Conservation (phyloP, 2,113 vertebrate genomes). For the Myotis yumanensis region DNA sequence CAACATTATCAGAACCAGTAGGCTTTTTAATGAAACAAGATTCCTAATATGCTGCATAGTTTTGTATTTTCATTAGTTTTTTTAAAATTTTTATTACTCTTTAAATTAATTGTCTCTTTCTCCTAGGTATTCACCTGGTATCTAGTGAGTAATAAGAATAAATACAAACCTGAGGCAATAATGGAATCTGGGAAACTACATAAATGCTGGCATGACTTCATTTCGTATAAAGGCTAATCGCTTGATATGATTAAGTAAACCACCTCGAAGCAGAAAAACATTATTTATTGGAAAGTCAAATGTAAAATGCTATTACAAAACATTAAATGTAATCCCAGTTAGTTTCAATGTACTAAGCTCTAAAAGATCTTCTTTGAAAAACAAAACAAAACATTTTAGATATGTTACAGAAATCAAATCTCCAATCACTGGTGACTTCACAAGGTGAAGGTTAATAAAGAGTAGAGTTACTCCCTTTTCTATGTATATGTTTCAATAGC, state of each 20-base stretch:
- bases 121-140: constrained; percentile 45
- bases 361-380: background rate
- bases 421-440: background rate
- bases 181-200: background rate
- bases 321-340: background rate
- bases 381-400: background rate
- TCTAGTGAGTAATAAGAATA: constrained; percentile 34
- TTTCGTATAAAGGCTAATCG: constrained; percentile 24
- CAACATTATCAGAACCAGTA: background rate
- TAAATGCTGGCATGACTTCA: background rate
- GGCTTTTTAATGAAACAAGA: background rate
- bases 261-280: background rate
- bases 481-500: background rate
- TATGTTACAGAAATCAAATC: background rate
- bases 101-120: constrained; percentile 44
- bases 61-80: constrained; percentile 7
- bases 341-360: background rate
- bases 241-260: constrained; percentile 44
- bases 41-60: background rate
- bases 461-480: background rate
- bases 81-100: constrained; percentile 28
- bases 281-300: constrained; percentile 22
- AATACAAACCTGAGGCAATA: constrained; percentile 26
- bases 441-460: background rate
- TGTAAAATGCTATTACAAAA: background rate